phyloP scores from a whole-genome alignment of 2,888 invertebrate genomes.

The Chydorus sphaericus region DNA sequence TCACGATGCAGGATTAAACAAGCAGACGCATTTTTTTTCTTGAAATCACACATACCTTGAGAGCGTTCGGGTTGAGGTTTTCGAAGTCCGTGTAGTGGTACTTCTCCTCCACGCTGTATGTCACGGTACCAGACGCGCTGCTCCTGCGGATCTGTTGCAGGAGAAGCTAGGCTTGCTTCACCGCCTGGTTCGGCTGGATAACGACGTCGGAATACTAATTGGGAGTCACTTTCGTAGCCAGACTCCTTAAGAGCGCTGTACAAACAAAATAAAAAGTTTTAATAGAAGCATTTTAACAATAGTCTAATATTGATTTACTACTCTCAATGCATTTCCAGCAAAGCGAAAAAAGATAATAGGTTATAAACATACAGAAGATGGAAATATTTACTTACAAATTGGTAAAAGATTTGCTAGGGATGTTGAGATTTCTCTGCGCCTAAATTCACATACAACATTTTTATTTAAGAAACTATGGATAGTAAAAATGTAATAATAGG shows the following conservation, averaged over 20 bases:
- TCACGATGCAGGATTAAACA: not conserved
- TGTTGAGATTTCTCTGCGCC: not conserved
- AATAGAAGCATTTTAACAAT: no score
- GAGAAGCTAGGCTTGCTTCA: not conserved
- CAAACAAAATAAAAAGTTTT: not conserved
- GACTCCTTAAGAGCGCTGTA: conserved; percentile 69
- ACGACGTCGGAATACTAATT: conserved; percentile 64
- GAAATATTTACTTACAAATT: conserved; percentile 1
- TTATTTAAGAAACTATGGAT: not conserved
- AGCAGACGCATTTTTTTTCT: not conserved
- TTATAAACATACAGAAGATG: not conserved
- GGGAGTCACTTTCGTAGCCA: conserved; percentile 83
- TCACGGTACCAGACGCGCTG: conserved; percentile 70
- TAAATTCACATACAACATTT: not conserved
- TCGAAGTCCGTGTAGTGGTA: conserved; percentile 78
- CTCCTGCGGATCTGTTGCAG: conserved; percentile 49
- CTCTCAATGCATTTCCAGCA: not conserved
- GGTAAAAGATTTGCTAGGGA: conserved; percentile 9
- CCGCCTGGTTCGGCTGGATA: conserved; percentile 30
- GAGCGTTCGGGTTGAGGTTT: conserved; percentile 66
- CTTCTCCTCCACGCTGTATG: conserved; percentile 86
- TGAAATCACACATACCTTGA: conserved; percentile 24
- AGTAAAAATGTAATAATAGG: not conserved
- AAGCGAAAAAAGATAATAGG: no score
- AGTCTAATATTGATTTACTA: not conserved